Base-by-base conservation (phyloP, 2,797 vertebrate species). In the Acanthurus leucopareius region DNA sequence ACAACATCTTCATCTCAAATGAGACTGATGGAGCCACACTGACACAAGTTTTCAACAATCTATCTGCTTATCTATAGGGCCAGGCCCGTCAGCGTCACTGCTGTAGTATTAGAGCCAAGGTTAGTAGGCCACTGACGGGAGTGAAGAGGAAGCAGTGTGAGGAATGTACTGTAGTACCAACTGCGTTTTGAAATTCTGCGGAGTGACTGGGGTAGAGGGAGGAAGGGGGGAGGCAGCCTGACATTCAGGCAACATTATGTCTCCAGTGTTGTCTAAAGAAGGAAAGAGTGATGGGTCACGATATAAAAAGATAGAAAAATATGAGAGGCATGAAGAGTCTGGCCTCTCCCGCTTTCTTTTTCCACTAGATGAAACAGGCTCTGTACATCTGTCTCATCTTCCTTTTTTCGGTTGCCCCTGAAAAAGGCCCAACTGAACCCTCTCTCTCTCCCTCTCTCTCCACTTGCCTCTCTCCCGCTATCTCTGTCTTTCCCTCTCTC, bases 311-410 rank as follows among this genome's bases (percentile, higher is more conserved):
- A 89, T 86, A 82, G 90, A 89, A 90, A 90, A 89, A 90, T 85
- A 80, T 77, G 87, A 92, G 91, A 85, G 88, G 82, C 92, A 87
- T 83, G 93, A 92, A 89, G 80, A 90, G 88, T 92, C 90, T 90
- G 85, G 89, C 86, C 91, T 90, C 88, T 91, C 88, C 79, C 77
- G 77, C 87, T 90, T 91, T 92, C 89, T 91, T 91, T 91, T 88
- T 92, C 90, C 90, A 88, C 81, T 60, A 94, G 93, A 95, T 95
- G 93, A 96, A 95, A 95, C 89, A 76, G 82, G 88, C 91, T 91
- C 91, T 90, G 90, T 87, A 91, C 90, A 93, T 94, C 90, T 94
- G 90, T 95, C 94, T 95, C 93, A 95, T 95, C 93, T 94, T 94
- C 86, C 90, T 89, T 88, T 92, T 89, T 92, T 86, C 82, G 80